phyloP scores from a whole-genome alignment of 2,888 invertebrate species.

The Prosopocoilus inquinatus region DNA sequence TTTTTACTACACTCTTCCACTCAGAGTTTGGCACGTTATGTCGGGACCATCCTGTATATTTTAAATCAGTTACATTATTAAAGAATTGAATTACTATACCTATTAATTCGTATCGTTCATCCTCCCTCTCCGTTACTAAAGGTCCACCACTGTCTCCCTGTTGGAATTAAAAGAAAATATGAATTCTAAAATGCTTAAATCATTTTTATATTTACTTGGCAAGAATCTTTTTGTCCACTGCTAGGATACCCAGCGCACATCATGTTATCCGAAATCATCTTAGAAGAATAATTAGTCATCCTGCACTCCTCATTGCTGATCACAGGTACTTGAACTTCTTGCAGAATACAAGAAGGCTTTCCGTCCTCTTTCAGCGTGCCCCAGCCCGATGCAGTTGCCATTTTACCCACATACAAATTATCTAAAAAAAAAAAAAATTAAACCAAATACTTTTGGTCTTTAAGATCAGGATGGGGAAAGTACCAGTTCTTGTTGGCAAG shows the following conservation, averaged over 20 bases:
- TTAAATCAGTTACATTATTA: too few relatives aligned
- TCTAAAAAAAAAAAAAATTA: constrained; percentile 51
- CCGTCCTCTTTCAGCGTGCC: constrained; percentile 85
- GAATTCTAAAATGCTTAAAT: constrained; percentile 5
- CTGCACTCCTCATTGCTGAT: constrained; percentile 71
- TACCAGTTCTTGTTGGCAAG: constrained; percentile 67
- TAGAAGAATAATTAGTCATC: constrained; percentile 75
- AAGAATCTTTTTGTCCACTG: constrained; percentile 73
- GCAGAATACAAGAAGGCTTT: constrained; percentile 77
- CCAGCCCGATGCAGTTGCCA: constrained; percentile 82
- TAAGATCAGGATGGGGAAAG: constrained; percentile 32
- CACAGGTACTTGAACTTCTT: constrained; percentile 79
- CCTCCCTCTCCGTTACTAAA: constrained; percentile 64
- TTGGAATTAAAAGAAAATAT: constrained; percentile 4
- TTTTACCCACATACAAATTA: constrained; percentile 68
- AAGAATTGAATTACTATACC: constrained; percentile 57
- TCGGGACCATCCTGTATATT: too few relatives aligned
- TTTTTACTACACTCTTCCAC: too few relatives aligned
- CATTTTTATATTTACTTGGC: constrained; percentile 61
- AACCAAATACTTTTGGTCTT: background rate
- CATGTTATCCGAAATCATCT: constrained; percentile 89
- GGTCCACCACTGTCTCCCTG: constrained; percentile 84
- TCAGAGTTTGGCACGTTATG: too few relatives aligned
- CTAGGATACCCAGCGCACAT: constrained; percentile 78
- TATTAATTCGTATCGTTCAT: constrained; percentile 77